A percentile compares a stretch with the other conserved stretches of the same genome.
Conservation (phyloP, 2,888 invertebrate genomes). For the Perizoma flavofasciatum region DNA sequence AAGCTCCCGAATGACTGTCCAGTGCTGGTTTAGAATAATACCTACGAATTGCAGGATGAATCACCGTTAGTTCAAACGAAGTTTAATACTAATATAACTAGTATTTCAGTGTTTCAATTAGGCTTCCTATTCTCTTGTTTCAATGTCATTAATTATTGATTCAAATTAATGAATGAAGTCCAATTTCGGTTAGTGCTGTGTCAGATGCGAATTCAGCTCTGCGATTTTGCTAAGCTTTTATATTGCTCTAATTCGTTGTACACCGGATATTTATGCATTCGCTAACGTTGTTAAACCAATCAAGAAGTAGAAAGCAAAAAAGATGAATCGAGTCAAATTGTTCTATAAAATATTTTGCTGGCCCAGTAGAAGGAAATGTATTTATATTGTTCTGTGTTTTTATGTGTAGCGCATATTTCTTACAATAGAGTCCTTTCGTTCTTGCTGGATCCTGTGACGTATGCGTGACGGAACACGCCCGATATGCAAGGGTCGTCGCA, state of each 20-base stretch:
- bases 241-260: conserved; percentile 4
- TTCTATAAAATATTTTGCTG: neutral
- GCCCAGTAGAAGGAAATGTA: neutral
- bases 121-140: conserved; percentile 25
- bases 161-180: conserved; percentile 34
- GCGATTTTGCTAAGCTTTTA: conserved; percentile 16
- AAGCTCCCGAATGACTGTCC: conserved; percentile 56
- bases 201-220: conserved; percentile 28
- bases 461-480: conserved; percentile 63
- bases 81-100: conserved; percentile 8
- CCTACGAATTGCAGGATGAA: conserved; percentile 45
- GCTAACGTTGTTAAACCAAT: conserved; percentile 3
- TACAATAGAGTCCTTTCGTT: conserved; percentile 32
- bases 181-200: conserved; percentile 39
- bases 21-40: conserved; percentile 42
- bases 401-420: conserved; percentile 5
- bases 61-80: conserved; percentile 41
- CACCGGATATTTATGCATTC: conserved; percentile 10
- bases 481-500: conserved; percentile 76
- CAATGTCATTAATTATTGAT: conserved; percentile 44
- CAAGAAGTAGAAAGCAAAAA: neutral
- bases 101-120: conserved; percentile 26
- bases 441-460: conserved; percentile 45
- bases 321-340: neutral
- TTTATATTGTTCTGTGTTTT: too few relatives aligned